Percentiles rank a stretch among this genome's conserved stretches.
phyloP scores from a whole-genome alignment of 2,888 invertebrate genomes.

The Phyllotreta striolata region DNA sequence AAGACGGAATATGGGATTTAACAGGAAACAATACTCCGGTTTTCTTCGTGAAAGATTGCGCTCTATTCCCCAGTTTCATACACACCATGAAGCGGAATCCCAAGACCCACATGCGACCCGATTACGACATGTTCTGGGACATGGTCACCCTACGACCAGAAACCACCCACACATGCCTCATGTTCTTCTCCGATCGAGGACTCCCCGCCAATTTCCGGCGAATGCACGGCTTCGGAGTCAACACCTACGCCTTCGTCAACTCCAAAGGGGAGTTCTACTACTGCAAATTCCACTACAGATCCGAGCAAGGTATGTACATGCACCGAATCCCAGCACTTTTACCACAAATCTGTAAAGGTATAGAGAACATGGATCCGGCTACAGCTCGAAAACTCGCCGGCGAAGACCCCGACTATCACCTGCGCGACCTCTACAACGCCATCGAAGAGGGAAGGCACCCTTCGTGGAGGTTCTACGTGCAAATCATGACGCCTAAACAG shows the following conservation, averaged over 20 bases:
- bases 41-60: conserved; percentile 90
- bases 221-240: conserved; percentile 89
- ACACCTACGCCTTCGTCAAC: conserved; percentile 92
- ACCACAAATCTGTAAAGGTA: conserved; percentile 60
- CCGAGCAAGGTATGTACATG: conserved; percentile 74
- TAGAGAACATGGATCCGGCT: conserved; percentile 77
- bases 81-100: conserved; percentile 98
- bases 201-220: conserved; percentile 83
- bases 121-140: conserved; percentile 96
- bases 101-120: conserved; percentile 81
- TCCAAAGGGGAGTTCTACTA: conserved; percentile 73
- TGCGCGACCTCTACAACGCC: conserved; percentile 89
- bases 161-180: conserved; percentile 81
- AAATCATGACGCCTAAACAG: conserved; percentile 88
- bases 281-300: conserved; percentile 93
- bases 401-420: conserved; percentile 86
- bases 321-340: no score
- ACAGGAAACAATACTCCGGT: conserved; percentile 94
- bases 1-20: conserved; percentile 92
- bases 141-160: conserved; percentile 89
- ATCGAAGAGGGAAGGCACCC: conserved; percentile 79
- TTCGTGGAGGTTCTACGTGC: conserved; percentile 83
- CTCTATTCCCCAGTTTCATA: conserved; percentile 92
- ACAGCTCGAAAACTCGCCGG: conserved; percentile 75
- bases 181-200: conserved; percentile 91